Conservation (phyloP, 2,113 vertebrate species). For the Zosterops japonicus region DNA sequence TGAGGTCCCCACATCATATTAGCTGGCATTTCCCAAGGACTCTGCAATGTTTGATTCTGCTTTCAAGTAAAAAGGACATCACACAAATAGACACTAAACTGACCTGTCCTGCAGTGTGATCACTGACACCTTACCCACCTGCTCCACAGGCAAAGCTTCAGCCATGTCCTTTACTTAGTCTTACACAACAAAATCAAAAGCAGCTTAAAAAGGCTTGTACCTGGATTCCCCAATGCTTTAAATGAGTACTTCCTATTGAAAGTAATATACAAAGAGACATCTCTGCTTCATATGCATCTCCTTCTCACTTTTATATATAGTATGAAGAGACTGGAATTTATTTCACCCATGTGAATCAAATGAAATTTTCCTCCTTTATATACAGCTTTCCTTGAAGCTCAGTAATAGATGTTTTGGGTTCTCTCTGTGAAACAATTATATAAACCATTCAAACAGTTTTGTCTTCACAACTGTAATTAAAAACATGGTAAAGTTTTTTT, state of each 20-base stretch:
- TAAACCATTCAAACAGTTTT: neutral
- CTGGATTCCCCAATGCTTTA: neutral
- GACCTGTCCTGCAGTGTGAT: neutral
- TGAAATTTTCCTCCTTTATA: neutral
- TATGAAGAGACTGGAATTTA: neutral
- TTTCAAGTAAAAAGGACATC: neutral
- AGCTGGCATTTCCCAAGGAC: neutral
- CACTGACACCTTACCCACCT: neutral
- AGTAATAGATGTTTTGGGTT: neutral
- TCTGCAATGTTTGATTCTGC: neutral
- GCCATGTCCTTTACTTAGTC: neutral
- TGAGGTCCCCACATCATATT: fast-evolving
- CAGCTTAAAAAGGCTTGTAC: neutral
- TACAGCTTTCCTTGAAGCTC: neutral
- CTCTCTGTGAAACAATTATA: neutral
- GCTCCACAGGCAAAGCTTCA: neutral
- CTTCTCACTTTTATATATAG: neutral
- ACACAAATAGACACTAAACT: neutral
- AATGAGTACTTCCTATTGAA: neutral
- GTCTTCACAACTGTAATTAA: neutral
- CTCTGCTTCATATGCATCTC: neutral
- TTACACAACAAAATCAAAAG: neutral
- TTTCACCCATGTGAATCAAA: neutral
- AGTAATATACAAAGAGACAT: neutral
- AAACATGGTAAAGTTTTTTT: neutral